phyloP scores from a whole-genome alignment of 2,797 vertebrate genomes.

The Xenopus petersii region DNA sequence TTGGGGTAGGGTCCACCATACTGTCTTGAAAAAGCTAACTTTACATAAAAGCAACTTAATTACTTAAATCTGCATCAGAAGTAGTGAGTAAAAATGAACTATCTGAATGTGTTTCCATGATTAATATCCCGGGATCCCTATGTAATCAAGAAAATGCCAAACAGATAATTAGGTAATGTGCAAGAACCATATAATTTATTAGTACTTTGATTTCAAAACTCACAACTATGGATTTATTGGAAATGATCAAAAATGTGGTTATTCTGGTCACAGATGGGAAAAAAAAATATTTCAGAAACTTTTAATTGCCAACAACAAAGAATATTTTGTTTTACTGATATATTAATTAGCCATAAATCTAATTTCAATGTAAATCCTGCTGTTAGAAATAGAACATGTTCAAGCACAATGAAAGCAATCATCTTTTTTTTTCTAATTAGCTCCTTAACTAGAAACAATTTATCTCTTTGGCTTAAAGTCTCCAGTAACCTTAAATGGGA shows the following conservation, averaged over 20 bases:
- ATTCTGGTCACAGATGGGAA: neutral
- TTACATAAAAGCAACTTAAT: neutral
- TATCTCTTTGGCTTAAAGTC: slow-evolving; percentile 46
- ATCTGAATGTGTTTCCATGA: neutral
- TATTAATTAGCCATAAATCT: slow-evolving; percentile 50
- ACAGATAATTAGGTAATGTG: neutral
- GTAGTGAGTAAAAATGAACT: too few relatives aligned
- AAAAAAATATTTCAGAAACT: slow-evolving; percentile 38
- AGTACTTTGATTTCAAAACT: neutral
- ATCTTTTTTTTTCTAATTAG: slow-evolving; percentile 51
- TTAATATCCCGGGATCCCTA: neutral
- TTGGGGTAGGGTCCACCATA: neutral
- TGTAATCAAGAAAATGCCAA: neutral
- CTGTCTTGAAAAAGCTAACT: neutral
- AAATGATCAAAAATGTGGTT: neutral
- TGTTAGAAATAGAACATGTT: slow-evolving; percentile 42
- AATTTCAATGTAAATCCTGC: slow-evolving; percentile 50
- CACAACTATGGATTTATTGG: neutral
- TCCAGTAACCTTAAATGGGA: slow-evolving; percentile 49
- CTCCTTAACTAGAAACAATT: slow-evolving; percentile 49
- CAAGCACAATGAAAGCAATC: slow-evolving; percentile 48
- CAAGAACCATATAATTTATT: neutral
- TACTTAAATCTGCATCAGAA: too few relatives aligned
- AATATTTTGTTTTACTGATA: slow-evolving; percentile 50
- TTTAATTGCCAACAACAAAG: slow-evolving; percentile 44